These are phyloP conservation scores for Ceuthmochares aereus DNA, from an alignment of 2,113 vertebrate species.

Conservation along the genomic window DNA sequence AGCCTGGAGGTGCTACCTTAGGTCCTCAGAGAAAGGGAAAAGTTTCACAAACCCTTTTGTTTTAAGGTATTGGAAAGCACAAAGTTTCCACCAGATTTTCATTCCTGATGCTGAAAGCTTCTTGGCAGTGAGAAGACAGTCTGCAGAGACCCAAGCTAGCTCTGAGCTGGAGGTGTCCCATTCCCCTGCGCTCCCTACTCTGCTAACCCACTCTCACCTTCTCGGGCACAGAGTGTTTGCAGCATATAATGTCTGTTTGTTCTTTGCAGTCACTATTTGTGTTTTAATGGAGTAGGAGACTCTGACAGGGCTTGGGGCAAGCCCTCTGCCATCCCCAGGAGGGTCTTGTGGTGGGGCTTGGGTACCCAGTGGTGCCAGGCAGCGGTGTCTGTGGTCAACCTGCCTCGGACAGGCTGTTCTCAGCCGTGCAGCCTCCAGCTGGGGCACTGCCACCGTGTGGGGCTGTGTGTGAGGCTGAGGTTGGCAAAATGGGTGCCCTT, in stretches of 20 bases:
- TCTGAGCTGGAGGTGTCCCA: neutral
- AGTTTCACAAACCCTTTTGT: neutral
- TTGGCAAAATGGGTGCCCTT: neutral
- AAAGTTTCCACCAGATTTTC: neutral
- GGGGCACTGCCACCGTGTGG: neutral
- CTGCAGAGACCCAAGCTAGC: neutral
- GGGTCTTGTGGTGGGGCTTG: too few relatives aligned
- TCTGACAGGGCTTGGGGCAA: neutral
- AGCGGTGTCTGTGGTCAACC: neutral
- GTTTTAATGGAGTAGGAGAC: neutral
- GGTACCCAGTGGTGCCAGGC: neutral
- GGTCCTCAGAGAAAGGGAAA: neutral
- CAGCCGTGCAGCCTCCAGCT: neutral
- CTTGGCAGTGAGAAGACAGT: neutral
- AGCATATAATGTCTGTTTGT: neutral
- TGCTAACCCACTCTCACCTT: neutral
- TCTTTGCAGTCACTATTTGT: neutral
- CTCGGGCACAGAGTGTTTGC: neutral
- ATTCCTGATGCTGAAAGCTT: neutral
- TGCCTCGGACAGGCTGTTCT: neutral
- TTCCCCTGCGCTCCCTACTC: neutral
- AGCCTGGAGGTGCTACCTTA: neutral
- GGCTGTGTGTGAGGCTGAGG: neutral
- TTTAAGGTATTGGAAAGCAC: neutral
- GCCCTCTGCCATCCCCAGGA: neutral